These are phyloP conservation scores for Alsophila aescularia DNA, from an alignment of 2,888 invertebrate species.

Conservation along the genomic window DNA sequence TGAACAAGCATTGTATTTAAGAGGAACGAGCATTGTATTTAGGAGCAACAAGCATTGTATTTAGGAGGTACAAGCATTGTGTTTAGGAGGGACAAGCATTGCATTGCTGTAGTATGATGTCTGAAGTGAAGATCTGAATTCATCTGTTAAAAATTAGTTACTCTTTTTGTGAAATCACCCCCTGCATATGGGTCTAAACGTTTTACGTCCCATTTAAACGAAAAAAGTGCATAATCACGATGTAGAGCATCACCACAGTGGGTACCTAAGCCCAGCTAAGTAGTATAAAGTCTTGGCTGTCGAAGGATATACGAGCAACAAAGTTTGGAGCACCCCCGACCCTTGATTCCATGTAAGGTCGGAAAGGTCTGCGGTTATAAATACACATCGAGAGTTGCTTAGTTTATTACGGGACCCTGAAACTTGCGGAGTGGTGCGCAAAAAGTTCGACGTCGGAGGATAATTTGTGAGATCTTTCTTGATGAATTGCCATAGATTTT, in stretches of 20 bases:
- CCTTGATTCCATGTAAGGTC: slow-evolving; percentile 23
- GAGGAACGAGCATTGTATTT: too few relatives aligned
- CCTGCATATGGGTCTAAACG: too few relatives aligned
- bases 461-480: slow-evolving; percentile 1
- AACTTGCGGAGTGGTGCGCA: slow-evolving; percentile 17
- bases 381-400: slow-evolving; percentile 26
- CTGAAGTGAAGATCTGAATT: too few relatives aligned
- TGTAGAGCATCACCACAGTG: background rate
- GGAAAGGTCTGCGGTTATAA: slow-evolving; percentile 25
- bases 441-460: slow-evolving; percentile 13
- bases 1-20: too few relatives aligned
- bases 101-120: too few relatives aligned
- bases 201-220: too few relatives aligned
- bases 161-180: too few relatives aligned
- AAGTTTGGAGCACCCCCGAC: slow-evolving; percentile 26
- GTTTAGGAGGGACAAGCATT: too few relatives aligned
- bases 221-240: background rate
- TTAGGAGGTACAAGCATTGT: too few relatives aligned
- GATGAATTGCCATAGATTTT: background rate
- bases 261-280: background rate
- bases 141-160: too few relatives aligned
- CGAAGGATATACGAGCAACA: slow-evolving; percentile 24
- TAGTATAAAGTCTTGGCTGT: slow-evolving; percentile 9
- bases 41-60: too few relatives aligned
- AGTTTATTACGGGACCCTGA: slow-evolving; percentile 21